A percentile compares a stretch with the other conserved stretches of the same genome.
phyloP scores from a whole-genome alignment of 2,797 vertebrate species.

The Crenuchus spilurus region DNA sequence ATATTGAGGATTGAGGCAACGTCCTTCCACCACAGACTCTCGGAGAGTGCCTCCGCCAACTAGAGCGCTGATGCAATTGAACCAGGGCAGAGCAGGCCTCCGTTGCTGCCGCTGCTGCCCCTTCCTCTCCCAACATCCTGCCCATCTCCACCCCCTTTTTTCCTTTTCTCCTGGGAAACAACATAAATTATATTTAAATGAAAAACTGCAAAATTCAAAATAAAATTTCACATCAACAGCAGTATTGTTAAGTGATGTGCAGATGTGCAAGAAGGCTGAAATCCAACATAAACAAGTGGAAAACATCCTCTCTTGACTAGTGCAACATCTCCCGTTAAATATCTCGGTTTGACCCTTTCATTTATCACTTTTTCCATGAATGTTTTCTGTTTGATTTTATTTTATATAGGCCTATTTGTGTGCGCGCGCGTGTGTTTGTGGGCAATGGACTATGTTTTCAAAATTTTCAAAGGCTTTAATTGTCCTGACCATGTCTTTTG shows the following conservation, averaged over 20 bases:
- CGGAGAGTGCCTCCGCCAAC: slow-evolving; percentile 86
- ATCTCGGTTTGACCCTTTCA: slow-evolving; percentile 72
- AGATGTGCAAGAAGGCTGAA: slow-evolving; percentile 85
- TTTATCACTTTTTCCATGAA: slow-evolving; percentile 73
- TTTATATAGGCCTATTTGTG: slow-evolving; percentile 61
- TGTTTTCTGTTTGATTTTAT: slow-evolving; percentile 80
- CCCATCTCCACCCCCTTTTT: slow-evolving; percentile 81
- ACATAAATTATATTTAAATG: slow-evolving; percentile 99
- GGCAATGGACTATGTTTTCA: slow-evolving; percentile 81
- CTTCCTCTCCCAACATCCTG: slow-evolving; percentile 85
- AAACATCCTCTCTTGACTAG: slow-evolving; percentile 85
- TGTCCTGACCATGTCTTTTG: slow-evolving; percentile 80
- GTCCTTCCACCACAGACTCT: slow-evolving; percentile 79
- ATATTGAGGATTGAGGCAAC: slow-evolving; percentile 97
- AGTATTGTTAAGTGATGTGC: slow-evolving; percentile 96
- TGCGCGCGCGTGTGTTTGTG: slow-evolving; percentile 63
- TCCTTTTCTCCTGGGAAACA: slow-evolving; percentile 85
- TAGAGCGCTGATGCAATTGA: slow-evolving; percentile 94
- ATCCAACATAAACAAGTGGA: slow-evolving; percentile 66
- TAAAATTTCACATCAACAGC: slow-evolving; percentile 89
- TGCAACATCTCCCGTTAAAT: slow-evolving; percentile 86
- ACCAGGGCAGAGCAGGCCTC: slow-evolving; percentile 82
- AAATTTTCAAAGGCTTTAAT: slow-evolving; percentile 92
- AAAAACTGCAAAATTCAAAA: slow-evolving; percentile 88
- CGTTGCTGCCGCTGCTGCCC: slow-evolving; percentile 71